These are phyloP conservation scores for Metopolophium dirhodum DNA, from an alignment of 1,140 invertebrate genomes.

Conservation along the genomic window DNA sequence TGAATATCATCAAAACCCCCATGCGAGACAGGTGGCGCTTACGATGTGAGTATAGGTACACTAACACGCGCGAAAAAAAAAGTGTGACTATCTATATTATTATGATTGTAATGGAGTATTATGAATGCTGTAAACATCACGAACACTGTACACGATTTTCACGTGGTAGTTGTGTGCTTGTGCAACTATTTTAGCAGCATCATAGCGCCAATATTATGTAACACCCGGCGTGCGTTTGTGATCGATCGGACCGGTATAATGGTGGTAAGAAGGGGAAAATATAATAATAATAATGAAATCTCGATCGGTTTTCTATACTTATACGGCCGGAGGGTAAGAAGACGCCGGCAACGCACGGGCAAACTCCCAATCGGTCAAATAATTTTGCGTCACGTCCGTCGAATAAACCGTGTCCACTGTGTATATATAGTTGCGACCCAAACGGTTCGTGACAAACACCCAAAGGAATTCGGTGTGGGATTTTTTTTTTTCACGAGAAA, in stretches of 20 bases:
- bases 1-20: too few species aligned
- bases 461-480: background rate
- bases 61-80: too few species aligned
- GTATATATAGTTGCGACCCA: conserved; percentile 9
- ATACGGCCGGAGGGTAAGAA: background rate
- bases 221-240: background rate
- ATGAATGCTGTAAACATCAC: background rate
- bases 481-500: background rate
- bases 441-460: conserved; percentile 8
- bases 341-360: background rate
- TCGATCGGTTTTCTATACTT: background rate
- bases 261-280: background rate
- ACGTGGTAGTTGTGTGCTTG: background rate
- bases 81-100: too few species aligned
- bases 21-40: too few species aligned
- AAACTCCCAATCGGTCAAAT: background rate
- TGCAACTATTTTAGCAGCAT: background rate
- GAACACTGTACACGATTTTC: background rate
- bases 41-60: too few species aligned
- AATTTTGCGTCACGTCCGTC: background rate
- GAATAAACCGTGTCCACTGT: background rate
- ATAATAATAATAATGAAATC: conserved; percentile 4
- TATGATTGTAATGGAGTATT: too few species aligned
- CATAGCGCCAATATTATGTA: background rate
- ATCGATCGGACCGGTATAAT: background rate